Evolutionary conservation across 2,797 vertebrate genomes (phyloP), one percentile per base, ranked within the genome.

Genomic region (Alca torda): DNA sequence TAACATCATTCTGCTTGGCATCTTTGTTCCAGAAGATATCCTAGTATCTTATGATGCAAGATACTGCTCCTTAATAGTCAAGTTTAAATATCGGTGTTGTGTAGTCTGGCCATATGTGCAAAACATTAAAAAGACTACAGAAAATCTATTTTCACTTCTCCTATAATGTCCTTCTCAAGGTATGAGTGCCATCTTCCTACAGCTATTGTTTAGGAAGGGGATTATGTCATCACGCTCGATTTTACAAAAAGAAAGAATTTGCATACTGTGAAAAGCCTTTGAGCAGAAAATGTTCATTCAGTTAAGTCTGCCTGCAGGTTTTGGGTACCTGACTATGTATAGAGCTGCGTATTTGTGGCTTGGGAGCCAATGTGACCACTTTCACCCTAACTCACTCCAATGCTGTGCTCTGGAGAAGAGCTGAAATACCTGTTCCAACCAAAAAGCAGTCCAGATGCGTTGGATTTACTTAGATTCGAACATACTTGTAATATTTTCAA

Each of bases 381-480:
- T 89, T 11, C 18, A 33, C 11, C 45, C 21, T 41, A 61, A 24
- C 4, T 3, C 21, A 28, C 25, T 70, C 9, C 73, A 37, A 67
- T 31, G 7, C 35, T 59, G 11, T 59, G 16, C 39, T 70, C 26
- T 73, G 77, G 83, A 83, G 43, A 57, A 73, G 43, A 96, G 78
- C 13, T 76, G 69, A 87, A 96, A 89, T 45, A 65, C 35, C 20
- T 80, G 30, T 74, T 84, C 35, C 61, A 73, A 88, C 9, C 76
- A 70, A 75, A 84, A 70, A 68, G 26, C 45, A 86, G 37, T 78
- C 78, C 46, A 64, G 69, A 77, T 85, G 26, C 10, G 1, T 45
- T n/a, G 50, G 68, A 91, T 95, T 95, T 96, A 87, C 93, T 95
- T 91, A 94, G 78, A 73, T 83, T 89, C 75, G 39, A 96, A 97